Evolutionary conservation across 2,113 vertebrate species (phyloP).

Genomic region (Salvelinus namaycush): DNA sequence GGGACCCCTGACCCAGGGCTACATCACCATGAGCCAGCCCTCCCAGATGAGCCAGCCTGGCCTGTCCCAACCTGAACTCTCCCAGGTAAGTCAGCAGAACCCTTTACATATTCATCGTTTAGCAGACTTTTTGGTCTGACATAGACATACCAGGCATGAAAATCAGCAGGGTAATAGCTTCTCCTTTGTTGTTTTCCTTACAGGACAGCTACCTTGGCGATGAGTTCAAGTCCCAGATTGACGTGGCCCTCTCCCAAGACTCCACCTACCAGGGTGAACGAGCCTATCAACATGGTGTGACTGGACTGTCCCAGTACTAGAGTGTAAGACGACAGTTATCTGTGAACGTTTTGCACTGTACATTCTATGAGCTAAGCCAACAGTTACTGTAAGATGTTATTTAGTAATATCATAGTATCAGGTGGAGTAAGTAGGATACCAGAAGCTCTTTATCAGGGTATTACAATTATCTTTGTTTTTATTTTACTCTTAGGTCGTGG

Average conservation of each 20-base stretch:
- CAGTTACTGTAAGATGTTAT: too few species aligned
- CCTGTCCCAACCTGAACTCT: constrained; percentile 95
- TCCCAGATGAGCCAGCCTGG: constrained; percentile 99
- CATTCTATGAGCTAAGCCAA: too few species aligned
- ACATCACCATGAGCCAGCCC: constrained; percentile 98
- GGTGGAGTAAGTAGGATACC: constrained; percentile 42
- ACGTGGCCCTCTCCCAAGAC: constrained; percentile 98
- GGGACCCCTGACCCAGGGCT: constrained; percentile 96
- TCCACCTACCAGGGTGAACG: constrained; percentile 99
- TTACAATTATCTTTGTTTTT: not conserved
- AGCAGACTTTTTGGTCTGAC: too few species aligned
- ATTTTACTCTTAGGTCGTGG: constrained; percentile 72
- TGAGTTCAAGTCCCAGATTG: constrained; percentile 99
- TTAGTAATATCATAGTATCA: too few species aligned
- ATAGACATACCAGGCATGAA: not conserved
- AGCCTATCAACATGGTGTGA: constrained; percentile 98
- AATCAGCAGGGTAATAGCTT: not conserved
- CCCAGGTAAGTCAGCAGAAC: constrained; percentile 79
- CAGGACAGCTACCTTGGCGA: constrained; percentile 99
- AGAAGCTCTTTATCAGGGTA: constrained; percentile 28
- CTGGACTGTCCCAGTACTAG: constrained; percentile 99
- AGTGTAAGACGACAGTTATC: constrained; percentile 76
- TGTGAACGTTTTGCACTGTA: too few species aligned
- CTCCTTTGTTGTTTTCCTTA: constrained; percentile 31
- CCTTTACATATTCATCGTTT: too few species aligned